Evolutionary conservation across 2,888 invertebrate genomes (phyloP), one percentile per base, ranked within the genome.

Genomic region (Poecilus cupreus): DNA sequence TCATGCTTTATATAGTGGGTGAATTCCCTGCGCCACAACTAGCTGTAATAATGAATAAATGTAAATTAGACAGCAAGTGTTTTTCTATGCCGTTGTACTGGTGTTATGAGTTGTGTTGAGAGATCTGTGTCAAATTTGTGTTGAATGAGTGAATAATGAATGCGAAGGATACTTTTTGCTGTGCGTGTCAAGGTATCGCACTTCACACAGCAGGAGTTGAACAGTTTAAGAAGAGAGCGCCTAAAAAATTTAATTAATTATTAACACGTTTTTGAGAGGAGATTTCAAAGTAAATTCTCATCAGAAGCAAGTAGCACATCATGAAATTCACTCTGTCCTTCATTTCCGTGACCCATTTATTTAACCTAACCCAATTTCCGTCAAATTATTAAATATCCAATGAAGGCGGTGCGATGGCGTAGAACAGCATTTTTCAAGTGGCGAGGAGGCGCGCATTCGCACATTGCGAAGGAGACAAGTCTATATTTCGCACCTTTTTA

Each of bases 341-440:
- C 46, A 46, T 72, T 22, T 51, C 51, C 75, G 75, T 75, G 75
- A 75, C 75, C 75, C 75, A 75, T 75, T 75, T 75, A 24, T 32
- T 18, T 49, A 75, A 75, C 26, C 16, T 75, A 75, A 51, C 75
- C 75, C 37, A 51, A 75, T 75, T 75, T 75, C 75, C 75, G 72
- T 46, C 46, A 72, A 46, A 72, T 70, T 72, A 46, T 72, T 72
- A 72, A 72, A 72, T 46, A 72, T 43, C 72, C 20, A 72, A 18
- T 24, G 22, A n/a, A 20, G 72, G 46, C 22, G 46, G 22, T 20
- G 43, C n/a, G 46, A 60, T 60, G 26, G 24, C 60, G 60, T 5
- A 26, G 72, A 46, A 13, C 5, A 22, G 13, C 20, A 51, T 75
- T 75, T 75, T 75, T 75, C 72, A 49, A 24, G 51, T 26, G 26